phyloP scores from a whole-genome alignment of 2,113 vertebrate genomes.

The Pitta sordida region DNA sequence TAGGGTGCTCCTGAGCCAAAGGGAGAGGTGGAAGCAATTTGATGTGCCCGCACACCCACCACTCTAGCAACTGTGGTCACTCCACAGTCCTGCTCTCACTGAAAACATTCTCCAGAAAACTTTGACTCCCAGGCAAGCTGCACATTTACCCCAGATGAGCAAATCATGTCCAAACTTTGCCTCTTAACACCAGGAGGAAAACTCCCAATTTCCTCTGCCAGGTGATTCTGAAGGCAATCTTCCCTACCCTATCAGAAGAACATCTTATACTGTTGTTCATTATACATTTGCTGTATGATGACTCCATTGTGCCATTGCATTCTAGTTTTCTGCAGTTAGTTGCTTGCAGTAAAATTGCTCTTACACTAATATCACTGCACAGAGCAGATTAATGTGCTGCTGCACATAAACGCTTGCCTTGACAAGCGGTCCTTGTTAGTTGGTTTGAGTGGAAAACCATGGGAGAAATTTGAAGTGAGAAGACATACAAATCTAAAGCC shows the following conservation, averaged over 20 bases:
- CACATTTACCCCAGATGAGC: not conserved
- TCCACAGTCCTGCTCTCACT: not conserved
- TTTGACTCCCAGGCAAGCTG: not conserved
- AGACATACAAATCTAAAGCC: constrained; percentile 32
- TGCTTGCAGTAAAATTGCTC: not conserved
- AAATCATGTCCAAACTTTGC: not conserved
- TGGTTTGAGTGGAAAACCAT: constrained; percentile 64
- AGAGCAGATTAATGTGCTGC: not conserved
- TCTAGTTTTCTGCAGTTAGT: not conserved
- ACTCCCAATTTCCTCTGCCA: not conserved
- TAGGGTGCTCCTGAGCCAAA: rapidly evolving
- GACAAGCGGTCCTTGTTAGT: constrained; percentile 57
- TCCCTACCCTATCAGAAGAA: not conserved
- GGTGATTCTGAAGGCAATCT: not conserved
- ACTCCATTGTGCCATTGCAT: not conserved
- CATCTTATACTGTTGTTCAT: not conserved
- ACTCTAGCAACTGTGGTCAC: not conserved
- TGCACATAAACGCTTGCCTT: constrained; percentile 43
- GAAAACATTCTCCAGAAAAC: not conserved
- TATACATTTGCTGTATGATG: not conserved
- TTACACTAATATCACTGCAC: not conserved
- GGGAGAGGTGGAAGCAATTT: not conserved
- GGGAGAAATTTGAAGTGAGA: constrained; percentile 55
- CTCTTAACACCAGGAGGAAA: not conserved
- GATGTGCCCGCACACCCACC: rapidly evolving